phyloP scores from a whole-genome alignment of 1,140 invertebrate genomes.

The Drosophila quadrilineata region DNA sequence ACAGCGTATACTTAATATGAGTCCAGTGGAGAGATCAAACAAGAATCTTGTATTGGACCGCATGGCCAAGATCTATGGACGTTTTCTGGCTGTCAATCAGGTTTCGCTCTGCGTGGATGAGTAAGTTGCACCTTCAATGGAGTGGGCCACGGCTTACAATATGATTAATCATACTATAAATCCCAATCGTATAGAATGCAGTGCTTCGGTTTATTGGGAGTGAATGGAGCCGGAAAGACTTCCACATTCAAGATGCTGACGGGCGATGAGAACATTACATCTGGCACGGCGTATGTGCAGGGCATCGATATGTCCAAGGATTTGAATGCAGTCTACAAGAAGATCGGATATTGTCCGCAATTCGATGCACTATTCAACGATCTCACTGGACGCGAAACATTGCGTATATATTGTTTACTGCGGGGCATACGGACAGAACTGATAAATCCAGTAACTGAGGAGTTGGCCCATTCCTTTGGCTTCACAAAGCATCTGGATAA shows the following conservation, averaged over 20 bases:
- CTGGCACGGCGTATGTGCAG: slow-evolving; percentile 82
- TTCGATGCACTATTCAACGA: slow-evolving; percentile 91
- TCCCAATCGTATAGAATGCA: slow-evolving; percentile 84
- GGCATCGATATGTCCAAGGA: slow-evolving; percentile 83
- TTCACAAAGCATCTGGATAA: slow-evolving; percentile 82
- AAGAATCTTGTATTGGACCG: slow-evolving; percentile 82
- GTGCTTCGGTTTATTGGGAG: slow-evolving; percentile 95
- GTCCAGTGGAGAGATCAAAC: slow-evolving; percentile 18
- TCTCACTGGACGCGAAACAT: slow-evolving; percentile 90
- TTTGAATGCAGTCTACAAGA: slow-evolving; percentile 83
- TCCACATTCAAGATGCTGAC: slow-evolving; percentile 95
- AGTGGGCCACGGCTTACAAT: no score
- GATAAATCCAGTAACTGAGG: slow-evolving; percentile 77
- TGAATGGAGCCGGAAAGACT: slow-evolving; percentile 94
- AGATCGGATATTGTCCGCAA: slow-evolving; percentile 91
- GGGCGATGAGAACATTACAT: slow-evolving; percentile 86
- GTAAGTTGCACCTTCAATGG: slow-evolving; percentile 42
- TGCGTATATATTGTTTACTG: slow-evolving; percentile 88
- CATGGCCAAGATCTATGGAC: slow-evolving; percentile 86
- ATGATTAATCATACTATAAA: not conserved
- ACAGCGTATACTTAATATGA: slow-evolving; percentile 62
- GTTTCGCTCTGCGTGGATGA: slow-evolving; percentile 84
- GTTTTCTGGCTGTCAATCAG: slow-evolving; percentile 86
- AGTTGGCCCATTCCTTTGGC: slow-evolving; percentile 81
- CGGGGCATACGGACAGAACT: slow-evolving; percentile 85